phyloP scores from a whole-genome alignment of 2,113 vertebrate species.

The Albula glossodonta region DNA sequence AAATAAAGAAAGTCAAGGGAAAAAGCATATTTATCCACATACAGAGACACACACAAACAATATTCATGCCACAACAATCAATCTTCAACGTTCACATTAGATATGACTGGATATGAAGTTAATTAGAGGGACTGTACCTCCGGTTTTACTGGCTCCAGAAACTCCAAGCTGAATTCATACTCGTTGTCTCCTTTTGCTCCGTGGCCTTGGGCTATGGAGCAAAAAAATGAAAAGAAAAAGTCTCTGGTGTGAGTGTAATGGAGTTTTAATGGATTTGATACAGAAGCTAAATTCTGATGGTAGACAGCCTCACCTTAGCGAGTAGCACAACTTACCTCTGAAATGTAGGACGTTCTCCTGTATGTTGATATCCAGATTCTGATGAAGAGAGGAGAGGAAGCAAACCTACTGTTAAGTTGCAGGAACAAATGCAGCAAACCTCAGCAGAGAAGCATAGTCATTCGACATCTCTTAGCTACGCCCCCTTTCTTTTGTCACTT shows the following conservation, averaged over 20 bases:
- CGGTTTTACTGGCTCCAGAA: conserved; percentile 80
- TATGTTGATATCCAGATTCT: conserved; percentile 81
- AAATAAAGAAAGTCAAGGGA: not conserved
- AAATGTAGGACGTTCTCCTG: conserved; percentile 83
- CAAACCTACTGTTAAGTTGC: not conserved
- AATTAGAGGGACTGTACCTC: conserved; percentile 64
- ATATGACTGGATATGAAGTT: not conserved
- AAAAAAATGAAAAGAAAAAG: conserved; percentile 13
- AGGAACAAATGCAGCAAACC: not conserved
- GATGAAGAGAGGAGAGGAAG: conserved; percentile 43
- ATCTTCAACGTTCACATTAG: not conserved
- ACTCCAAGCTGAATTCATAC: conserved; percentile 88
- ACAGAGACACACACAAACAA: conserved; percentile 15
- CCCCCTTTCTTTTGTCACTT: not conserved
- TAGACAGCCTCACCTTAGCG: not conserved
- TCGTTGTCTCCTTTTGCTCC: conserved; percentile 93
- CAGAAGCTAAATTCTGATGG: not conserved
- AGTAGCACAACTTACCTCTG: conserved; percentile 69
- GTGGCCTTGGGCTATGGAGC: conserved; percentile 80
- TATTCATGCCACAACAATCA: no score
- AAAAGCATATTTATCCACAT: not conserved
- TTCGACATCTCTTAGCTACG: not conserved
- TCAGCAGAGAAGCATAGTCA: not conserved
- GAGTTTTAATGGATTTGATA: not conserved
- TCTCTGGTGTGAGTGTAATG: not conserved